Base-by-base conservation (phyloP, 2,797 vertebrate species). In the Micrastur ruficollis region DNA sequence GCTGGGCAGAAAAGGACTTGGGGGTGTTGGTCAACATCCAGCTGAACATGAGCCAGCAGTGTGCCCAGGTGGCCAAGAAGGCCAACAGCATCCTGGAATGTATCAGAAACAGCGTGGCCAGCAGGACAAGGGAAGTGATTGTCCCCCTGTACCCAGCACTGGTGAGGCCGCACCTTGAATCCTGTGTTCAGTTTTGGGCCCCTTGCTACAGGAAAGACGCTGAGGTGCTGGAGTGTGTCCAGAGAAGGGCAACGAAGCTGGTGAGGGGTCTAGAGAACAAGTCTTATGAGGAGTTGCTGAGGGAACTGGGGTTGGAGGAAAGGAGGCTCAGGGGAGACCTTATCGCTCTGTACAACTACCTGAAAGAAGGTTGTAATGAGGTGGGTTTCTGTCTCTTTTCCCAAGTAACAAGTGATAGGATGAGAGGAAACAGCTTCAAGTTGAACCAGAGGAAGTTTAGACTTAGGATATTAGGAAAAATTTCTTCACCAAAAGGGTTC, bases 131-230 rank as follows among this genome's bases (percentile, higher is more conserved):
- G 25, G 25, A 11, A 18, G 14, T 1, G 27, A 49, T 55, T 7
- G 0, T 50, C 8, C 3, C 23, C 14, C 9, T 20, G 8, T 49
- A 21, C 40, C 26, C 0, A 0, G 36, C 27, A 44, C 21, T 68
- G 25, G 7, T 67, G 67, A 67, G 47, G 53, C 36, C 3, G 2
- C 12, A 25, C 32, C 25, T 79, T 22, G 47, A 61, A 22, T n/a
- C 27, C 34, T 71, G 9, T 66, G 5, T 23, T 36, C 40, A 31
- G 14, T 36, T 85, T 59, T 70, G 47, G 46, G 31, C 29, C 1
- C 0, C 34, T 49, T 34, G 11, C 16, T 53, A 5, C 9, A 75
- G 47, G 31, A 44, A 8, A 16, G 13, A 55, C 34, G 23, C 1
- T 34, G 29, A 32, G 34, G 17, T 58, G 9, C 25, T 66, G 40